Percentiles rank a stretch among this genome's conserved stretches.
These are phyloP conservation scores for Zaprionus vittiger DNA, from an alignment of 1,140 invertebrate genomes.

Conservation along the genomic window DNA sequence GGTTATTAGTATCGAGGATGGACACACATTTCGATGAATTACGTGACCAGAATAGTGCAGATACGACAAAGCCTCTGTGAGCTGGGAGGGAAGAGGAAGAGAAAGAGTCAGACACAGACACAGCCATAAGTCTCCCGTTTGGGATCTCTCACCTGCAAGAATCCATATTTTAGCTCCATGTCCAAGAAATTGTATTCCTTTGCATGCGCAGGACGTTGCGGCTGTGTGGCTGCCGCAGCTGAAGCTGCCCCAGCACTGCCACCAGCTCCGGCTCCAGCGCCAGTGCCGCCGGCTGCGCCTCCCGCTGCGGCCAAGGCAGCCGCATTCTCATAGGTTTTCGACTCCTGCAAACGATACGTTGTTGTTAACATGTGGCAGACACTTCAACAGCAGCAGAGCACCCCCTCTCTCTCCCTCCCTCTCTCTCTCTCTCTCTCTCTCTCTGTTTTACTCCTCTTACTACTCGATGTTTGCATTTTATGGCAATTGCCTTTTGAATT, in stretches of 20 bases:
- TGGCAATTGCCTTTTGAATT: slow-evolving; percentile 51
- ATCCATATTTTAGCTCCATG: slow-evolving; percentile 96
- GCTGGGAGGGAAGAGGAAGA: slow-evolving; percentile 87
- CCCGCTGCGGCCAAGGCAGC: slow-evolving; percentile 53
- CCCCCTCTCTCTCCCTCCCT: background rate
- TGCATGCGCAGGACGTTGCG: slow-evolving; percentile 85
- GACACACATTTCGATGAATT: slow-evolving; percentile 97
- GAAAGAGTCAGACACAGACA: background rate
- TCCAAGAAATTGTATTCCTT: slow-evolving; percentile 94
- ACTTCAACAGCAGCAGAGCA: background rate
- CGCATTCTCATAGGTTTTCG: slow-evolving; percentile 79
- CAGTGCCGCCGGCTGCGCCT: slow-evolving; percentile 34
- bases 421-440: background rate
- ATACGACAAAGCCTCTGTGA: slow-evolving; percentile 96
- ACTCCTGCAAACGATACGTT: slow-evolving; percentile 63
- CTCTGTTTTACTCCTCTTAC: background rate
- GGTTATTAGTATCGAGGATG: slow-evolving; percentile 96
- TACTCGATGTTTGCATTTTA: slow-evolving; percentile 43
- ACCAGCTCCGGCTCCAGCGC: slow-evolving; percentile 53
- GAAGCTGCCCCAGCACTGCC: slow-evolving; percentile 44
- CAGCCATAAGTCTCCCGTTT: background rate
- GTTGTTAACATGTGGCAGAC: slow-evolving; percentile 19
- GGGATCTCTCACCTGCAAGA: slow-evolving; percentile 90
- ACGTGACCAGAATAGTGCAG: slow-evolving; percentile 93
- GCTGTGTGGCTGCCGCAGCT: slow-evolving; percentile 42